Conservation (phyloP, 2,113 vertebrate species). For the Anolis sagrei region DNA sequence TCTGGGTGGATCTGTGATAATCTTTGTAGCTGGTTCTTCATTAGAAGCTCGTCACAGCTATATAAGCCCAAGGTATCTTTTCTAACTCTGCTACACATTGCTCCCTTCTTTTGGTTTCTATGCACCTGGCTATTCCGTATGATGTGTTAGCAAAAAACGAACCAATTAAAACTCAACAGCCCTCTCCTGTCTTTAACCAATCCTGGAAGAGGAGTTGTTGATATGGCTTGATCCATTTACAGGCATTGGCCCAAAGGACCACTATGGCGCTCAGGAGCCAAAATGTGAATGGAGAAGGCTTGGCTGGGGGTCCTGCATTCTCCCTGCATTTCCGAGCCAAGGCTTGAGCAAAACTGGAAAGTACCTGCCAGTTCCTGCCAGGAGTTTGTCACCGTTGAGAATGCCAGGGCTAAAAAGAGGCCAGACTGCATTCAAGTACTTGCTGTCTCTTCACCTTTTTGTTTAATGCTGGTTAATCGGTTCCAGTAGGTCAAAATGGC, state of each 20-base stretch:
- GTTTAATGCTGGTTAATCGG: neutral
- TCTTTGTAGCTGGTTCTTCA: neutral
- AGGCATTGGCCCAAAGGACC: neutral
- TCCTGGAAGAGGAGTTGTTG: neutral
- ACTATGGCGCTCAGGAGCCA: neutral
- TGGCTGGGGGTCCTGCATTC: neutral
- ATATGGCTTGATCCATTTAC: neutral
- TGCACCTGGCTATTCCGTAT: neutral
- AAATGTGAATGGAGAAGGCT: neutral
- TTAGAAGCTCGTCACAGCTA: neutral
- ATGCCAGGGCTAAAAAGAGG: constrained; percentile 42
- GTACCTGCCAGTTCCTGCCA: constrained; percentile 43
- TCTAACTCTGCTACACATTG: neutral
- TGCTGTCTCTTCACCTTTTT: neutral
- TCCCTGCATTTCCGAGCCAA: neutral
- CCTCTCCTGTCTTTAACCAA: constrained; percentile 6
- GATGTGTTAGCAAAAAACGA: constrained; percentile 9
- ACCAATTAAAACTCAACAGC: constrained; percentile 1
- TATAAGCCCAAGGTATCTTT: constrained; percentile 13
- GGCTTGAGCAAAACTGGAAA: neutral
- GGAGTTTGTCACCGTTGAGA: constrained; percentile 40
- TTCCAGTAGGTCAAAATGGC: neutral
- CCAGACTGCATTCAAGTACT: constrained; percentile 6
- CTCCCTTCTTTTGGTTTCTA: neutral
- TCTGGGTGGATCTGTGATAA: accelerated